Evolutionary conservation across 2,888 invertebrate genomes (phyloP), one percentile per base, ranked within the genome.

Genomic region (Gari tellinella): DNA sequence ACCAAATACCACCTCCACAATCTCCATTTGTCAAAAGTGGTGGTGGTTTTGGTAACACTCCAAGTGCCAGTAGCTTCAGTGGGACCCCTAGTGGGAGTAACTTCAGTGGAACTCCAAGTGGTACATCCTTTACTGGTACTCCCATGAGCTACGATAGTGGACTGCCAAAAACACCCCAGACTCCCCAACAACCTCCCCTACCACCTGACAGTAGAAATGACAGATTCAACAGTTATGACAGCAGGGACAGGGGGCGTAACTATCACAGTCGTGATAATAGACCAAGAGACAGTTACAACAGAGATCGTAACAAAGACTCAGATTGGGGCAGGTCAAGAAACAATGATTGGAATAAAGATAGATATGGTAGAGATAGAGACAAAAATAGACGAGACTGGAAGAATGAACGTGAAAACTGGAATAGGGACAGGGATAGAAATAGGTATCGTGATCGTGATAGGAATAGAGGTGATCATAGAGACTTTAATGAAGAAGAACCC

Each of bases 341-440:
- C 19, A 52, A 80, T 31, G 80, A 83, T 62, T 56, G 72, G 46
- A 60, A 61, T 17, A 67, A 73, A 52, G 74, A 72, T 57, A 64
- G 65, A n/a, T 57, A 67, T 46, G 68, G 64, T 51, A 73, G 74
- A 51, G 81, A 82, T 51, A 55, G 69, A 45, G 63, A 68, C 53
- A 72, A 77, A 63, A 81, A 82, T 61, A 67, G 75, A 43, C 74
- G 80, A 57, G 76, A 81, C 45, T 69, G 72, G 68, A 64, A 64
- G 45, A 63, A 80, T 64, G 72, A 75, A 17, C n/a, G 72, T 17
- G 64, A 67, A 19, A 41, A 67, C 17, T 37, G 75, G 21, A 69
- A 78, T 23, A 62, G 81, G 53, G 70, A 81, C 53, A 58, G 77
- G 46, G 70, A 75, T 64, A 75, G 73, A 63, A 57, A 57, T 31